Percentiles rank a stretch among this genome's conserved stretches.
Evolutionary conservation across 2,888 invertebrate genomes (phyloP).

Genomic region (Tineola bisselliella): DNA sequence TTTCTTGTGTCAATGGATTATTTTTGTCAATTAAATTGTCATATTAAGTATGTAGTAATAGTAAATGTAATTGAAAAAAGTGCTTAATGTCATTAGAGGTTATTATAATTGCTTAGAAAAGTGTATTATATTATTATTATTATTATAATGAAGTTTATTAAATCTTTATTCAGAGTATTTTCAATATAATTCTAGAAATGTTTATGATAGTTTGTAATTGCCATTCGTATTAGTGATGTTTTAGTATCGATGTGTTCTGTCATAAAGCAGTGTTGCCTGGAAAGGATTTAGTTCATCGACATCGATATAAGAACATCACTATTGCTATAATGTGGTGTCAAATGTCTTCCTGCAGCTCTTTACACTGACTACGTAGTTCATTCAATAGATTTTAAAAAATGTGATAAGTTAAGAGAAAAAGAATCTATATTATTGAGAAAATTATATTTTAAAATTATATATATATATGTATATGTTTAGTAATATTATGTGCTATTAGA

Average conservation of each 20-base stretch:
- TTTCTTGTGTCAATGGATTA: neutral
- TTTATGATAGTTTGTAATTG: constrained; percentile 41
- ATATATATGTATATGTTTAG: neutral
- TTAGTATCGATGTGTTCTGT: neutral
- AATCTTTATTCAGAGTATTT: constrained; percentile 50
- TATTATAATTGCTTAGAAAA: neutral
- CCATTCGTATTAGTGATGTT: constrained; percentile 13
- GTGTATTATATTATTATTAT: neutral
- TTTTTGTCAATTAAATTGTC: neutral
- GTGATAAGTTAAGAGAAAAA: constrained; percentile 50
- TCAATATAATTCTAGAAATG: constrained; percentile 48
- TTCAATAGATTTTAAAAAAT: constrained; percentile 60
- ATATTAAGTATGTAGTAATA: no score
- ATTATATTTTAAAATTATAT: constrained; percentile 10
- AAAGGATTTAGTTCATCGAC: no score
- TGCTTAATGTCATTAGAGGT: neutral
- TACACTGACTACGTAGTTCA: constrained; percentile 65
- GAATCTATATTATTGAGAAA: constrained; percentile 6
- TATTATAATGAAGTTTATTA: neutral
- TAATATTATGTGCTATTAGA: constrained; percentile 13
- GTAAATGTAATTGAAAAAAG: neutral
- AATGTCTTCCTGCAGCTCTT: constrained; percentile 68
- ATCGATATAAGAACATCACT: neutral
- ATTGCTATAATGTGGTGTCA: constrained; percentile 32
- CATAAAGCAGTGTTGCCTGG: no score